Evolutionary conservation across 2,113 vertebrate species (phyloP), one percentile per base, ranked within the genome.

Genomic region (Bos javanicus): DNA sequence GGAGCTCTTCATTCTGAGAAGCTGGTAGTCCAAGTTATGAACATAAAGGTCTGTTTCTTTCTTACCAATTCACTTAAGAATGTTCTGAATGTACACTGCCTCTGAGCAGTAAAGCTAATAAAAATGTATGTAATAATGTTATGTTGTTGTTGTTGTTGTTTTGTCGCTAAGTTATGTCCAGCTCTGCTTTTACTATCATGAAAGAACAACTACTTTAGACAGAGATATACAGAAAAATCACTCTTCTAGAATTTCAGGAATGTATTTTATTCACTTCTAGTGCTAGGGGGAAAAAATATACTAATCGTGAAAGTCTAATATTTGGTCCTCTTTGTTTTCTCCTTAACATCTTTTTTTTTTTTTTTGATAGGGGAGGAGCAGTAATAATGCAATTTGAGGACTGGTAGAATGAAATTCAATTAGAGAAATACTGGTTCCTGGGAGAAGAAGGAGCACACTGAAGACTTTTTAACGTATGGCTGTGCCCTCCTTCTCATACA

Each of bases 251-350:
- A 94, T 98, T 96, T 83, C 39, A 52, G 48, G 62, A 56, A 26
- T 14, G 76, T 90, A 14, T 94, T 97, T 96, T 92, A 78, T 92
- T 96, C 81, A 82, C 25, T 90, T 17, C 1, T 7, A 9, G 30
- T 62, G 46, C 8, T 48, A 2, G 21, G 5, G 52, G 23, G 7
- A 0, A 9, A 9, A 9, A 14, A 48, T 48, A 78, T 94, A 87
- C 4, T 97, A 96, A 91, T 94, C 56, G 91, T 92, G 19, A 80
- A 98, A 97, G 94, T 78, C 23, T 92, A 97, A 84, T 95, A 90
- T 91, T 57, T 87, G 30, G 14, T 2, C 26, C 60, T 6, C 3
- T 92, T 89, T 91, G 0, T 26, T 4, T 95, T 56, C 39, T 84
- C 21, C 15, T n/a, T 8, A 2, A 90, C 78, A 52, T 88, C 46